Conservation (phyloP, 2,113 vertebrate genomes). For the Muscicapa adusta region DNA sequence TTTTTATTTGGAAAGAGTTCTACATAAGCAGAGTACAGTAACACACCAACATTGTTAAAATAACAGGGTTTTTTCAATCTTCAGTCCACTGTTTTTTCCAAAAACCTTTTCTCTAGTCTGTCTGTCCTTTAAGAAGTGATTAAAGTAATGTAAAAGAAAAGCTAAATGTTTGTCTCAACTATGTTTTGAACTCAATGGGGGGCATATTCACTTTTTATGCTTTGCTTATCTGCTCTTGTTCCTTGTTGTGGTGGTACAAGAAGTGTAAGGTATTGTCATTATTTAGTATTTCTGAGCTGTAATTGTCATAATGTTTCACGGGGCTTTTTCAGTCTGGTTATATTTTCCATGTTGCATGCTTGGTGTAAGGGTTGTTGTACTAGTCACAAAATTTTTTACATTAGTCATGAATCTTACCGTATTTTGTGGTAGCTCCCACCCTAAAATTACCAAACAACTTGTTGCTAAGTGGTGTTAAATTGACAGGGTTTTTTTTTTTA, state of each 20-base stretch:
- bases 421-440: background rate
- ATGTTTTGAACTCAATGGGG: background rate
- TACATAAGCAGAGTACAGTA: background rate
- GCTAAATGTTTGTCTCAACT: background rate
- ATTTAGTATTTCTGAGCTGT: background rate
- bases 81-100: background rate
- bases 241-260: background rate
- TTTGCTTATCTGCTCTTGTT: conserved; percentile 17
- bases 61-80: conserved; percentile 3
- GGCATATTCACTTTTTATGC: background rate
- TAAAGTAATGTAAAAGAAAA: conserved; percentile 21
- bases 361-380: background rate
- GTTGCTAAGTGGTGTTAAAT: background rate
- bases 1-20: background rate
- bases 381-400: background rate
- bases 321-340: background rate
- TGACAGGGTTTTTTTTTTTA: background rate
- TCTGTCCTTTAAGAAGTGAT: conserved; percentile 34
- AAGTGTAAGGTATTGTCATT: background rate
- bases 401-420: background rate
- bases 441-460: background rate
- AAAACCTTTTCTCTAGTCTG: conserved; percentile 11
- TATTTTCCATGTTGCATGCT: background rate
- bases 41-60: background rate
- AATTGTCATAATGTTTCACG: background rate